Conservation (phyloP, 2,888 invertebrate species). For the Asteroscopus sphinx region DNA sequence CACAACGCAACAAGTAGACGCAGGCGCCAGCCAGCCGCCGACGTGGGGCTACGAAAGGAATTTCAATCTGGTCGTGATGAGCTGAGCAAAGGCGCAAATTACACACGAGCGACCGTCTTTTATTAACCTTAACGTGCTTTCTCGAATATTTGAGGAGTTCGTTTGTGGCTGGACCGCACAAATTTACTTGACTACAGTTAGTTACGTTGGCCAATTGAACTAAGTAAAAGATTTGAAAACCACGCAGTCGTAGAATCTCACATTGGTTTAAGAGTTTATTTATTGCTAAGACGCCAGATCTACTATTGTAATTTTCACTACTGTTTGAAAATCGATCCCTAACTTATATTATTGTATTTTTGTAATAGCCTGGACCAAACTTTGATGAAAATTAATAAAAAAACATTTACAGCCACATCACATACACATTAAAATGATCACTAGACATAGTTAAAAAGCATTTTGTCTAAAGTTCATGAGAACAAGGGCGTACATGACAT, state of each 20-base stretch:
- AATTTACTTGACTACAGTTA: slow-evolving; percentile 26
- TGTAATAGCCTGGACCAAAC: too few species aligned
- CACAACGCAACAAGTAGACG: slow-evolving; percentile 81
- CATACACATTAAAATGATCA: too few species aligned
- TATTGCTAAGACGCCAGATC: too few species aligned
- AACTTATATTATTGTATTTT: too few species aligned
- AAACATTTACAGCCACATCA: too few species aligned
- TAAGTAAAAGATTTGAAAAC: slow-evolving; percentile 6
- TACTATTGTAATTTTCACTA: too few species aligned
- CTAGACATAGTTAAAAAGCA: too few species aligned
- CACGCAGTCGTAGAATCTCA: not conserved
- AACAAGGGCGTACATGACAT: too few species aligned
- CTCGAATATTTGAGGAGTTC: slow-evolving; percentile 57
- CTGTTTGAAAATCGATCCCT: too few species aligned
- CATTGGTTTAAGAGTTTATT: too few species aligned
- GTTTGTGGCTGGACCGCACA: slow-evolving; percentile 39
- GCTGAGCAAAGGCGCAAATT: slow-evolving; percentile 83
- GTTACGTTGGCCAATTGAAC: slow-evolving; percentile 8
- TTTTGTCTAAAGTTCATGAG: too few species aligned
- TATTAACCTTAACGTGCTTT: slow-evolving; percentile 62
- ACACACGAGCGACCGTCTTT: slow-evolving; percentile 75
- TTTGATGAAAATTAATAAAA: too few species aligned
- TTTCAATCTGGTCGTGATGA: slow-evolving; percentile 87
- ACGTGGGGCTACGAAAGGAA: slow-evolving; percentile 79
- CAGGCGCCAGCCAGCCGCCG: slow-evolving; percentile 79